Evolutionary conservation across 1,140 invertebrate species (phyloP).

Genomic region (Anastatus disparis): DNA sequence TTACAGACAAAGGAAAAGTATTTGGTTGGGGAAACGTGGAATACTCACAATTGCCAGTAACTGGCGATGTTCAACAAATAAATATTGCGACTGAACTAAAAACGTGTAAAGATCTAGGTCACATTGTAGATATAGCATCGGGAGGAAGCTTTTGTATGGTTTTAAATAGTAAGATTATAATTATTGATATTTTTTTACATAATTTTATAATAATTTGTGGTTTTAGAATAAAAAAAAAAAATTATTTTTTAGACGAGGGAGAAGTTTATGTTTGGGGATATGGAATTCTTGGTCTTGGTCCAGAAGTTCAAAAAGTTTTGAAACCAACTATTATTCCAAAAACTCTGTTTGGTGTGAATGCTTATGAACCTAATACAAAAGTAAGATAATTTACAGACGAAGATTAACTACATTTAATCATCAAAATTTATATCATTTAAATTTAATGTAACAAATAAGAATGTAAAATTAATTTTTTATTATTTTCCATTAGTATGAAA

Average conservation of each 20-base stretch:
- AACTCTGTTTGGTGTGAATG: constrained; percentile 86
- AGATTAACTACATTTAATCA: too few relatives aligned
- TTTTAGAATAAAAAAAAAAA: constrained; percentile 1
- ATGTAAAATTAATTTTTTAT: background rate
- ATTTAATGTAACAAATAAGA: too few relatives aligned
- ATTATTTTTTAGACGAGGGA: constrained; percentile 73
- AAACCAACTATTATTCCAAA: constrained; percentile 80
- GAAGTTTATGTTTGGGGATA: constrained; percentile 93
- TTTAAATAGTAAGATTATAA: constrained; percentile 82
- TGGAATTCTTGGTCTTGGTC: constrained; percentile 90
- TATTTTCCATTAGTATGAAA: background rate
- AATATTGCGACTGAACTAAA: constrained; percentile 77
- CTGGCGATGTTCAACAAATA: constrained; percentile 69
- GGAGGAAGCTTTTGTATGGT: constrained; percentile 89
- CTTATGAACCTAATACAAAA: constrained; percentile 76
- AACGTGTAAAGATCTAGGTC: constrained; percentile 74
- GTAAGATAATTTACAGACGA: constrained; percentile 64
- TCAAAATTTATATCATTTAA: too few relatives aligned
- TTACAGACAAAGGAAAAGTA: constrained; percentile 87
- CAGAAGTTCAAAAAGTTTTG: constrained; percentile 73
- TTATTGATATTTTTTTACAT: constrained; percentile 33
- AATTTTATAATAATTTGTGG: constrained; percentile 35
- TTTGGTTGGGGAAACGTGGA: constrained; percentile 99
- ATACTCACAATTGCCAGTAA: constrained; percentile 82
- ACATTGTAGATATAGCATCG: constrained; percentile 83